These are phyloP conservation scores for Melanotaenia boesemani DNA, from an alignment of 2,797 vertebrate species.

Conservation along the genomic window DNA sequence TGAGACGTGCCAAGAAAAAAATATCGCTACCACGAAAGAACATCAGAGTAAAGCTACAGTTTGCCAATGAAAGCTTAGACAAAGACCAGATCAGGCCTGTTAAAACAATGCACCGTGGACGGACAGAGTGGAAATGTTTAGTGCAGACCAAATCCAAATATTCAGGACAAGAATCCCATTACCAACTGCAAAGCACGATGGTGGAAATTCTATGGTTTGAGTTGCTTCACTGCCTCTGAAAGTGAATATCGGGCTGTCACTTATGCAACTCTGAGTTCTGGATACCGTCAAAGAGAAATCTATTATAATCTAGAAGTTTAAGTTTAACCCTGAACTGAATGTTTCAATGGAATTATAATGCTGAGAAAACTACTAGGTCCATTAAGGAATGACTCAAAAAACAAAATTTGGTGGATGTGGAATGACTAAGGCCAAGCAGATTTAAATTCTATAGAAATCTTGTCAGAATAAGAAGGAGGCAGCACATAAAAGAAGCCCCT, in stretches of 20 bases:
- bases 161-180: not conserved
- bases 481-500: slow-evolving; percentile 7
- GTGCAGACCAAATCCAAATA: not conserved
- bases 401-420: not conserved
- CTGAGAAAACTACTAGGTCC: not conserved
- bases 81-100: not conserved
- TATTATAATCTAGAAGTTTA: not conserved
- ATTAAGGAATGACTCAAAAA: not conserved
- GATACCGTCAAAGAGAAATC: not conserved
- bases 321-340: not conserved
- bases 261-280: not conserved
- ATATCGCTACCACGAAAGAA: not conserved
- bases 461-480: not conserved
- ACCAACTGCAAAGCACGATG: not conserved
- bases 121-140: not conserved
- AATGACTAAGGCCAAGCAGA: not conserved
- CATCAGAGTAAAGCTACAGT: not conserved
- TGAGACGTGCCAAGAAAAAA: not conserved
- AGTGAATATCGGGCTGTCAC: not conserved
- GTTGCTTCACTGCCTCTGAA: not conserved
- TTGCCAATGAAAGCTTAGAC: not conserved
- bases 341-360: not conserved
- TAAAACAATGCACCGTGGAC: not conserved
- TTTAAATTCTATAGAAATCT: slow-evolving; percentile 1
- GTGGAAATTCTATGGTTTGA: not conserved